phyloP scores from a whole-genome alignment of 2,888 invertebrate genomes.

The Eledona agricola region DNA sequence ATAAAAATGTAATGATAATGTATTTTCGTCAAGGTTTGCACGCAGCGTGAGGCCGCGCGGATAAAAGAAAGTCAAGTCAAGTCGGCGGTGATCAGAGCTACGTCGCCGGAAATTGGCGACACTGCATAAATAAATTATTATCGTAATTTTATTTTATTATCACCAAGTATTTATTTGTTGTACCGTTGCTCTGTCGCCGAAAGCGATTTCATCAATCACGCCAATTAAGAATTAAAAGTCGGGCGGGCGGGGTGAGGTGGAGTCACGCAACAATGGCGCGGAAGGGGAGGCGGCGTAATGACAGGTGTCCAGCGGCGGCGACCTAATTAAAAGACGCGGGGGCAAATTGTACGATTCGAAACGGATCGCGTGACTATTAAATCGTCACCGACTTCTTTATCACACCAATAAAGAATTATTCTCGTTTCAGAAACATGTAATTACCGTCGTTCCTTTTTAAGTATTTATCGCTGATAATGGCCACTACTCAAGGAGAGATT shows the following conservation, averaged over 20 bases:
- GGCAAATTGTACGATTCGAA: slow-evolving; percentile 18
- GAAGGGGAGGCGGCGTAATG: slow-evolving; percentile 15
- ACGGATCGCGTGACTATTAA: slow-evolving; percentile 13
- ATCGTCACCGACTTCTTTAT: slow-evolving; percentile 25
- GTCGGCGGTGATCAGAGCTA: not conserved
- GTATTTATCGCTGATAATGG: slow-evolving; percentile 55
- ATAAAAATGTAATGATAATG: slow-evolving; percentile 29
- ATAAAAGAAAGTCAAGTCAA: not conserved
- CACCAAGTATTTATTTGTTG: too few species aligned
- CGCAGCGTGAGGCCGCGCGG: not conserved
- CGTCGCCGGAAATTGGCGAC: not conserved
- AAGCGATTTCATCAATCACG: too few species aligned
- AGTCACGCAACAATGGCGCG: slow-evolving; percentile 9
- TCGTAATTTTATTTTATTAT: not conserved
- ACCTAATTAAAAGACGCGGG: slow-evolving; percentile 10
- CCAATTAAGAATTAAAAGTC: not conserved
- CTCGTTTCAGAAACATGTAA: slow-evolving; percentile 43
- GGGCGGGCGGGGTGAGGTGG: slow-evolving; percentile 12
- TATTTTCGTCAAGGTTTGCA: slow-evolving; percentile 29
- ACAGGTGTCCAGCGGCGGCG: slow-evolving; percentile 16
- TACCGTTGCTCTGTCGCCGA: too few species aligned
- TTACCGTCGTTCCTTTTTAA: slow-evolving; percentile 57
- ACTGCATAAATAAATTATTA: not conserved
- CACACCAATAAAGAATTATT: slow-evolving; percentile 23
- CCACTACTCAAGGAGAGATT: slow-evolving; percentile 80